A percentile compares a stretch with the other conserved stretches of the same genome.
These are phyloP conservation scores for Nomada goodeniana DNA, from an alignment of 2,888 invertebrate genomes.

Conservation along the genomic window DNA sequence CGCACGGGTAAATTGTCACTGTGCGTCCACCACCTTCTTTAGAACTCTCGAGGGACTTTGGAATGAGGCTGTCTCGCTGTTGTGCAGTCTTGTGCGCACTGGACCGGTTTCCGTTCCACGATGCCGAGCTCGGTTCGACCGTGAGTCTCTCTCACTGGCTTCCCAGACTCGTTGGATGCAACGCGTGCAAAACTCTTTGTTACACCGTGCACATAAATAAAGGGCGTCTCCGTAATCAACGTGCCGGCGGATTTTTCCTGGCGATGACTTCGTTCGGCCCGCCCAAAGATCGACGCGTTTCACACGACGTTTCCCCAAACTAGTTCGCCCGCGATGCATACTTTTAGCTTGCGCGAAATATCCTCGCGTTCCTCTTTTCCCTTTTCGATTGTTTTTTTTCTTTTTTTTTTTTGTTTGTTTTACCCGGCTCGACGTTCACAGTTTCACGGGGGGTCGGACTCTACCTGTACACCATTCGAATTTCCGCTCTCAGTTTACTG, in stretches of 20 bases:
- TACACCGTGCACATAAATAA: constrained; percentile 38
- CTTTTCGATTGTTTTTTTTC: not conserved
- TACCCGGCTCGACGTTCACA: no score
- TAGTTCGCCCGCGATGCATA: constrained; percentile 16
- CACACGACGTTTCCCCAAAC: constrained; percentile 4
- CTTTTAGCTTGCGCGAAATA: constrained; percentile 17
- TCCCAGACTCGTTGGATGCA: constrained; percentile 38
- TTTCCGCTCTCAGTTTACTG: constrained; percentile 12
- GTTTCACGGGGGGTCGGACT: constrained; percentile 1
- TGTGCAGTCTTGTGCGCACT: constrained; percentile 50
- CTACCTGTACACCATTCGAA: not conserved
- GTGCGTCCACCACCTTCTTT: constrained; percentile 32
- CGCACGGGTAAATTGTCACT: constrained; percentile 43
- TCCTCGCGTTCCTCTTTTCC: not conserved
- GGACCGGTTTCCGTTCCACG: constrained; percentile 68
- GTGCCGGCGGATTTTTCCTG: constrained; percentile 18
- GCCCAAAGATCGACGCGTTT: constrained; percentile 4
- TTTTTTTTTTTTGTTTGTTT: not conserved
- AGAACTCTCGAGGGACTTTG: constrained; percentile 42
- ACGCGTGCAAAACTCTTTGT: constrained; percentile 31
- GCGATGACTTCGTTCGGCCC: constrained; percentile 10
- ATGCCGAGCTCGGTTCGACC: constrained; percentile 44
- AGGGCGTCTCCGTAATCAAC: constrained; percentile 40
- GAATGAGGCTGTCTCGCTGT: constrained; percentile 47
- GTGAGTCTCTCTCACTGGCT: constrained; percentile 26